These are phyloP conservation scores for Furcifer pardalis DNA, from an alignment of 2,797 vertebrate species.

Conservation along the genomic window DNA sequence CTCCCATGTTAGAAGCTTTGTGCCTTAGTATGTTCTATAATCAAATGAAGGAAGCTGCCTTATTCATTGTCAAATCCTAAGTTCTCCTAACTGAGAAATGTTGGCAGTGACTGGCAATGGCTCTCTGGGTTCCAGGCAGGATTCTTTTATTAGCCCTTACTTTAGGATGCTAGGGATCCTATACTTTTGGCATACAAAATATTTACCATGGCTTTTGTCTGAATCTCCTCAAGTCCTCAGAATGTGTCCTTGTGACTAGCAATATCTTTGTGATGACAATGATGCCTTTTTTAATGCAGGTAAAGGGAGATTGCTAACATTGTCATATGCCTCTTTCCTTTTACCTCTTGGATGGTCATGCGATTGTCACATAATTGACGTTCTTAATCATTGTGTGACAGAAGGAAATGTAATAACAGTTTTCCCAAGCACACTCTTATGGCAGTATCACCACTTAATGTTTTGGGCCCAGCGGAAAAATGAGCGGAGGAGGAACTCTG, in stretches of 20 bases:
- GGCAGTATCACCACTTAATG: neutral
- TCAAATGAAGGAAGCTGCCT: too few species aligned
- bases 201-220: too few species aligned
- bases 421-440: neutral
- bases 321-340: neutral
- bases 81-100: too few species aligned
- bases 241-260: neutral
- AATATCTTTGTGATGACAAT: neutral
- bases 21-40: neutral
- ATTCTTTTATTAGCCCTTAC: too few species aligned
- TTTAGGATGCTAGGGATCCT: too few species aligned
- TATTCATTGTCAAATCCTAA: too few species aligned
- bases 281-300: neutral
- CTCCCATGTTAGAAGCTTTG: neutral
- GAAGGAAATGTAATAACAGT: neutral
- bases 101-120: too few species aligned
- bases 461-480: too few species aligned
- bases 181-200: too few species aligned
- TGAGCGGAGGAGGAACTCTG: too few species aligned
- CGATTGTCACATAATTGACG: neutral
- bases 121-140: too few species aligned
- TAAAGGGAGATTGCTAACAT: neutral
- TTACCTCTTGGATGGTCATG: neutral
- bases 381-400: neutral
- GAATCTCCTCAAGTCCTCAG: neutral